These are phyloP conservation scores for Arremon aurantiirostris DNA, from an alignment of 2,797 vertebrate species.

Conservation along the genomic window DNA sequence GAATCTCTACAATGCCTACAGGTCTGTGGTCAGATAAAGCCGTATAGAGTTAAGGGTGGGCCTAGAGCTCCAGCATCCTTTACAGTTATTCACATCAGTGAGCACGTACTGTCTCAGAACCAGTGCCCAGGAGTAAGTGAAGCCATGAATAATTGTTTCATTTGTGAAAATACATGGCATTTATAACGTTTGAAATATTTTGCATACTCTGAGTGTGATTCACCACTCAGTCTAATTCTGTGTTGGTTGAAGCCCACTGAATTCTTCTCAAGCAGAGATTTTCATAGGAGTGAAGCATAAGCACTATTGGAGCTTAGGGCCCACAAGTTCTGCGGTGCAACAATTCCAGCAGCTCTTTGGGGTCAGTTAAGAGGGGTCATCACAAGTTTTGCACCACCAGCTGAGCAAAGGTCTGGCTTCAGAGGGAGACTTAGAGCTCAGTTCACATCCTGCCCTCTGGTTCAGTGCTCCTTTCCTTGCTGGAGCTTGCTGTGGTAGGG, in stretches of 20 bases:
- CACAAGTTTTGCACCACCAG: fast-evolving
- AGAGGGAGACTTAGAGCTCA: background rate
- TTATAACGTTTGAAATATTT: background rate
- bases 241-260: background rate
- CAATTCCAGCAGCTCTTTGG: fast-evolving
- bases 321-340: background rate
- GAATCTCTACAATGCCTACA: constrained; percentile 90
- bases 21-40: constrained; percentile 58
- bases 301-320: background rate
- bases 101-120: background rate
- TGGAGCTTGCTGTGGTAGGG: too few relatives aligned
- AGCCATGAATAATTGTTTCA: background rate
- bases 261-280: background rate
- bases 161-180: background rate
- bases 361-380: background rate
- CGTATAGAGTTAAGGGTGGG: background rate
- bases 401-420: background rate
- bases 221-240: background rate
- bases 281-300: background rate
- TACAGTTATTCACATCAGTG: background rate
- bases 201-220: constrained; percentile 2
- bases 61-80: background rate
- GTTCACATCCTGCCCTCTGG: background rate
- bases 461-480: background rate
- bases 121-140: background rate